Evolutionary conservation across 2,113 vertebrate genomes (phyloP), one percentile per base, ranked within the genome.

Genomic region (Diphyllodes magnificus): DNA sequence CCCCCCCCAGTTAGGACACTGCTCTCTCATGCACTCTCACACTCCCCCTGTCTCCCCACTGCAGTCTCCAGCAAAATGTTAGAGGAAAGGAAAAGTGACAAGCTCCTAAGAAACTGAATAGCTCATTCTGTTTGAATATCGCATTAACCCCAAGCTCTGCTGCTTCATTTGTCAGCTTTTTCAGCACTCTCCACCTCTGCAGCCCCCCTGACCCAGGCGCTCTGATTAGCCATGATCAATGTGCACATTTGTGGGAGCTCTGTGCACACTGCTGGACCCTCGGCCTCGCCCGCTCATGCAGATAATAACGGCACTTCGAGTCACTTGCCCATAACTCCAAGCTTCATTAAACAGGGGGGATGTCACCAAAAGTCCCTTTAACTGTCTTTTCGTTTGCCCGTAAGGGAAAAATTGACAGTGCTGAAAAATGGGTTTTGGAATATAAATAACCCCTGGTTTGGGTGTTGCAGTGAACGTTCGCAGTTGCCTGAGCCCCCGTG

Each of bases 141-240:
- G 15, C 84, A 95, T 96, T 98, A 97, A 97, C 96, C 97, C 80
- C 33, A 77, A 96, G 97, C 95, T 92, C 82, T 25, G n/a, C 92
- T 70, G 94, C 95, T 97, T 95, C 97, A 95, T 97, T 95, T 97
- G 96, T 98, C 97, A 98, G 98, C 97, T 97, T 95, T 97, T 95
- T 79, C 96, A 86, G 95, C 93, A 92, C 92, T 92, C 94, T 96
- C 92, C 92, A 64, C 94, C 72, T 60, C 91, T 3, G 66, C 86
- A 71, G 93, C 96, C 89, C 94, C 93, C 95, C 97, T 98, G 98
- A 98, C 97, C 98, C 53, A 50, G 96, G 97, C 31, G 84, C 94
- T 97, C 97, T 98, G 98, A 98, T 98, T 98, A 98, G 97, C 95
- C 95, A 93, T 98, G 98, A 98, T 98, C 98, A 98, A 98, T 98